Base-by-base conservation (phyloP, 2,888 invertebrate genomes). In the Trisateles emortualis region DNA sequence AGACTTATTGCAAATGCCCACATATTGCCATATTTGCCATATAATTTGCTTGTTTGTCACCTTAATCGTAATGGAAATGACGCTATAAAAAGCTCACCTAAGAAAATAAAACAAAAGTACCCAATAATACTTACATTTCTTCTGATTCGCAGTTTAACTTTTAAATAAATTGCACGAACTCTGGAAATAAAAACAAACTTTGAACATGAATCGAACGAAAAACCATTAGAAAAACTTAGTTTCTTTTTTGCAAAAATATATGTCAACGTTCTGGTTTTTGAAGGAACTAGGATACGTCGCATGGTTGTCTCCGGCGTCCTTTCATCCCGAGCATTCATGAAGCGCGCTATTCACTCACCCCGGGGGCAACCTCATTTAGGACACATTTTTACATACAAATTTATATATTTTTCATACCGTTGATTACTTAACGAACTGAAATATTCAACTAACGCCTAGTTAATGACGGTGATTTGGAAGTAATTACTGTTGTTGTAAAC, bases 321-420 rank as follows among this genome's bases (percentile, higher is more conserved):
- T 64, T 69, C 62, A 71, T 30, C 36, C 13, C 39, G 39, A 38
- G 55, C 17, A 63, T 69, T 63, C 71, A 65, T 11, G 30, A 26
- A 44, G 43, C 29, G 29, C 49, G 55, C 66, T 62, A 68, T 72
- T 72, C 70, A 72, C 55, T 29, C 33, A 17, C 52, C 57, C 51
- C 50, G 42, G 52, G n/a, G 58, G 61, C 59, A 29, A 57, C 54
- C 65, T 68, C 66, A 66, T 70, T 72, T 62, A 55, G 59, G 54
- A 50, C 68, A 68, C 70, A 63, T 68, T 72, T 70, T 51, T 59
- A 49, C 44, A 50, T 61, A 48, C 46, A 22, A 53, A 49, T 67
- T 54, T 57, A 38, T 47, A 56, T 45, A 38, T 52, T 64, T 67
- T 45, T 48, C 47, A 30, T 39, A 42, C 30, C 40, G 39, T 44